A percentile compares a stretch with the other conserved stretches of the same genome.
Conservation (phyloP, 2,888 invertebrate species). For the Mythimna impura region DNA sequence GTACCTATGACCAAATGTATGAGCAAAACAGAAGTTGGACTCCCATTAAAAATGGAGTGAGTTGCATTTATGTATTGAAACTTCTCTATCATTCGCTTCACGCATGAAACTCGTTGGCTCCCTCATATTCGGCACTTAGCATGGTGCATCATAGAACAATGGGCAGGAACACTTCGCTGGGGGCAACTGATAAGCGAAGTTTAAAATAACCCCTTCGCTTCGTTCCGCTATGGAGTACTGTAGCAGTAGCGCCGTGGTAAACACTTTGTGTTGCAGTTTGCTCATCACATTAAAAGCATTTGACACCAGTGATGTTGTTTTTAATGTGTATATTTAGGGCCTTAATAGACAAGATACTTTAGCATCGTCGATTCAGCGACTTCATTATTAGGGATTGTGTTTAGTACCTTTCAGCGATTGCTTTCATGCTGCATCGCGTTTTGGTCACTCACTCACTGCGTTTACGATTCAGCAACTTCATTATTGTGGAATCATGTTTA, state of each 20-base stretch:
- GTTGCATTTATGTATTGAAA: not conserved
- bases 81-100: not conserved
- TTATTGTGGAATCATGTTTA: too few species aligned
- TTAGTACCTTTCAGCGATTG: too few species aligned
- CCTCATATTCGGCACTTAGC: slow-evolving; percentile 20
- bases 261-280: slow-evolving; percentile 7
- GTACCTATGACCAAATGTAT: not conserved
- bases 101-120: not conserved
- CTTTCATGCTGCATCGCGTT: not conserved
- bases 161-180: slow-evolving; percentile 33
- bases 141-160: slow-evolving; percentile 28
- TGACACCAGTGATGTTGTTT: not conserved
- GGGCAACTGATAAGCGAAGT: slow-evolving; percentile 38
- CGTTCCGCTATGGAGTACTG: not conserved
- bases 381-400: too few species aligned
- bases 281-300: slow-evolving; percentile 1
- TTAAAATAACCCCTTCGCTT: slow-evolving; percentile 35
- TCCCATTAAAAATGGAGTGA: not conserved
- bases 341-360: too few species aligned
- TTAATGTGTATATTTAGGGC: not conserved
- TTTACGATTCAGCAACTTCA: too few species aligned
- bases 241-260: not conserved
- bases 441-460: not conserved
- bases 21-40: not conserved
- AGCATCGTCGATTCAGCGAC: too few species aligned